A percentile compares a stretch with the other conserved stretches of the same genome.
phyloP scores from a whole-genome alignment of 2,113 vertebrate genomes.

The Oreochromis aureus region DNA sequence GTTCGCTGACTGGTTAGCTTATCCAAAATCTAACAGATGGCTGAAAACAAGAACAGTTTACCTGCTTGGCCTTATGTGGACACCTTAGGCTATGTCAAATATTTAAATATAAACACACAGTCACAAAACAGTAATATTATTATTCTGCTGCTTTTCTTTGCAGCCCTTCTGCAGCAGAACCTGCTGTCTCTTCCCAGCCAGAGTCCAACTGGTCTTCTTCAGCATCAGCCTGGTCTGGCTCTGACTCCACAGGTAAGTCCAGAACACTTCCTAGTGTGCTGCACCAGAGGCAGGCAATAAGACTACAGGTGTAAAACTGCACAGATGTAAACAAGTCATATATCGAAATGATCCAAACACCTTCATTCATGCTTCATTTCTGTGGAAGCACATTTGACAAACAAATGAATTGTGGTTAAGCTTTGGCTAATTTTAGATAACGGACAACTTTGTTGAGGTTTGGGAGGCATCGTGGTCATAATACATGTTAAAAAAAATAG shows the following conservation, averaged over 20 bases:
- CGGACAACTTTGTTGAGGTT: neutral
- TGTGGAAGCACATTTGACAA: neutral
- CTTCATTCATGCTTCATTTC: neutral
- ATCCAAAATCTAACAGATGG: neutral
- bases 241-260: constrained; percentile 85
- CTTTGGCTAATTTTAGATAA: neutral
- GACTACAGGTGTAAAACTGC: neutral
- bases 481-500: fast-evolving
- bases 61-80: neutral
- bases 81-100: neutral
- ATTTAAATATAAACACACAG: neutral
- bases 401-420: neutral
- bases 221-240: constrained; percentile 87
- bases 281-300: neutral
- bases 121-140: neutral
- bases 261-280: neutral
- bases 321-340: neutral
- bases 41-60: neutral
- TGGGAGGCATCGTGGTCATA: neutral
- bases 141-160: neutral
- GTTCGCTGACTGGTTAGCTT: neutral
- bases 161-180: constrained; percentile 87
- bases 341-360: neutral
- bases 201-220: constrained; percentile 82
- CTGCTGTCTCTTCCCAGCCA: constrained; percentile 84